Percentiles rank a stretch among this genome's conserved stretches.
Conservation (phyloP, 2,888 invertebrate species). For the Stomorhina lunata region DNA sequence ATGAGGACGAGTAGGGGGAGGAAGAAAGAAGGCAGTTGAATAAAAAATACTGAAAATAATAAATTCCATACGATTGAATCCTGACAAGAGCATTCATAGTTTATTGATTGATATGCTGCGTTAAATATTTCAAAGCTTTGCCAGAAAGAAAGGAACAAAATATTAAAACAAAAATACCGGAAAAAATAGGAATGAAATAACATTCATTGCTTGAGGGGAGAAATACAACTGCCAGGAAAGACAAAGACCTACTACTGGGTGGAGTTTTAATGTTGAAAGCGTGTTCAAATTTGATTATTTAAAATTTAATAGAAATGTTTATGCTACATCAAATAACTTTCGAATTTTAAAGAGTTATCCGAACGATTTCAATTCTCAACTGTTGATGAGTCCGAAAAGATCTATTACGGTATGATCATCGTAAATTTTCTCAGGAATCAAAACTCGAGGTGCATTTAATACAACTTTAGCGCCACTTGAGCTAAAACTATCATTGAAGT, state of each 20-base stretch:
- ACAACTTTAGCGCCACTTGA: too few species aligned
- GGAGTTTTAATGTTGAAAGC: not conserved
- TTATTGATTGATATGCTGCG: conserved; percentile 64
- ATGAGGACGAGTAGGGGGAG: too few species aligned
- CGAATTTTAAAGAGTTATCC: too few species aligned
- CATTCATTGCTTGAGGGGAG: not conserved
- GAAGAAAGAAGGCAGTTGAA: not conserved
- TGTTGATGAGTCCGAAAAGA: too few species aligned
- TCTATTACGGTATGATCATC: too few species aligned
- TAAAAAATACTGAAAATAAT: conserved; percentile 53
- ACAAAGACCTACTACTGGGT: not conserved
- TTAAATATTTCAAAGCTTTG: conserved; percentile 46
- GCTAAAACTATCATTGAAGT: too few species aligned
- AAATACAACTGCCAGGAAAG: not conserved
- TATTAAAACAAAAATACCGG: not conserved
- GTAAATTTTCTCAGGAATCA: too few species aligned
- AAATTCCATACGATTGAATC: conserved; percentile 65
- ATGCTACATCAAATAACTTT: too few species aligned
- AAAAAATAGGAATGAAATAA: conserved; percentile 27
- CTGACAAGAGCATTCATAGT: conserved; percentile 61
- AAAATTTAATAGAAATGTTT: too few species aligned
- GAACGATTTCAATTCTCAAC: too few species aligned
- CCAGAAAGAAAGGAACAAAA: not conserved
- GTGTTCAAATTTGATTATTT: too few species aligned
- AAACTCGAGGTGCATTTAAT: too few species aligned